Conservation (phyloP, 1,140 invertebrate genomes). For the Ditylenchus dipsaci region DNA sequence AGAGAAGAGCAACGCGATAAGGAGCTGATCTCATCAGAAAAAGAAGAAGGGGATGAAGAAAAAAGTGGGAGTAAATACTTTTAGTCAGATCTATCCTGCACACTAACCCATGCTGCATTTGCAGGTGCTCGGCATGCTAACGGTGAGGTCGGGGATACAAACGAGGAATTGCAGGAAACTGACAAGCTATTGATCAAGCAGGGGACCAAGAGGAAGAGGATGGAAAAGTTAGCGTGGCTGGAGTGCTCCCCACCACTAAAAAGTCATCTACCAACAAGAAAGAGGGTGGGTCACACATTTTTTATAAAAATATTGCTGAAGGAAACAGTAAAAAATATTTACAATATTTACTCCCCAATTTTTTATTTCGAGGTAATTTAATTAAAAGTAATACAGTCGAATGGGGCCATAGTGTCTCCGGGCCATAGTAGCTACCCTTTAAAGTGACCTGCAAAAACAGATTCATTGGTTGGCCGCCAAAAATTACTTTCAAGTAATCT, state of each 20-base stretch:
- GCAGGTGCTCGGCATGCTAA: neutral
- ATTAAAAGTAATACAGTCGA: no score
- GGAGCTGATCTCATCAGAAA: neutral
- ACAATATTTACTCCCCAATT: no score
- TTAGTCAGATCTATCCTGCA: no score
- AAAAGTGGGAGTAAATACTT: neutral
- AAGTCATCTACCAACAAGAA: constrained; percentile 13
- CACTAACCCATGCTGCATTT: no score
- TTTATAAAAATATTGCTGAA: neutral
- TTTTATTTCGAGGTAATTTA: no score
- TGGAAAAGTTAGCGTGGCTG: neutral
- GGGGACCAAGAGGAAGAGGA: constrained; percentile 16
- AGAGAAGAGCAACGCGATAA: constrained; percentile 46
- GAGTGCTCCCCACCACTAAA: neutral
- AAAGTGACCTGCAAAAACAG: no score
- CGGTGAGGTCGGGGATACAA: neutral
- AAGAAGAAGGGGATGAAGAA: neutral
- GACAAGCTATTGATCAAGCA: neutral
- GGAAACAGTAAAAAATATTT: no score
- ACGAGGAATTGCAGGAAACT: neutral
- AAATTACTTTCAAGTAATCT: no score
- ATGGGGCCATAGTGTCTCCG: no score
- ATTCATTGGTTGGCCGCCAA: no score
- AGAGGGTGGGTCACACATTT: constrained; percentile 13
- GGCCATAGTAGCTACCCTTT: no score